These are phyloP conservation scores for Salvelinus namaycush DNA, from an alignment of 2,113 vertebrate genomes.

Conservation along the genomic window DNA sequence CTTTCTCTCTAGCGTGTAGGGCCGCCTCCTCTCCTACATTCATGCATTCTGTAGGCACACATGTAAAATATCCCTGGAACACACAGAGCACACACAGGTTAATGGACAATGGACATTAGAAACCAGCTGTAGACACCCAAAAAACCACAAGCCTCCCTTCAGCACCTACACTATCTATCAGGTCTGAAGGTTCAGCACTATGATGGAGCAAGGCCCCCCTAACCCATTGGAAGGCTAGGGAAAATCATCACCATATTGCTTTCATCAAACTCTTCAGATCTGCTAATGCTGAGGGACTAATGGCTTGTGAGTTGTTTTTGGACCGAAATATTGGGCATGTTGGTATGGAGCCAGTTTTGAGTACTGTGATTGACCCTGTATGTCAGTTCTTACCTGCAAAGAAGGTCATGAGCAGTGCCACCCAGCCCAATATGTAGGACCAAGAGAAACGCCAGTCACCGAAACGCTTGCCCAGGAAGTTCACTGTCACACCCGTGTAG, in stretches of 20 bases:
- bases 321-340: not conserved
- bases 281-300: too few species aligned
- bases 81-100: not conserved
- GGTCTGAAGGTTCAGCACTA: not conserved
- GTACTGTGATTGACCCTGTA: not conserved
- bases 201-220: not conserved
- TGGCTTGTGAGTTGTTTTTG: too few species aligned
- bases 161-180: too few species aligned
- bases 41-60: constrained; percentile 84
- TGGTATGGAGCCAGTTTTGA: not conserved
- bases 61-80: constrained; percentile 85
- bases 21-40: constrained; percentile 75
- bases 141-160: not conserved
- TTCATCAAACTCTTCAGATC: too few species aligned
- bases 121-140: not conserved
- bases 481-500: constrained; percentile 84
- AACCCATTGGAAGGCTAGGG: too few species aligned
- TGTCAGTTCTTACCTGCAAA: constrained; percentile 78
- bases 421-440: constrained; percentile 89
- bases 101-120: not conserved
- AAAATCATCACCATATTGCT: too few species aligned
- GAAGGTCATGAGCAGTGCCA: constrained; percentile 86
- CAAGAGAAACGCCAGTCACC: constrained; percentile 89
- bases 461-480: constrained; percentile 83
- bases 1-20: constrained; percentile 64